Percentiles rank a stretch among this genome's conserved stretches.
These are phyloP conservation scores for Lithophane leautieri DNA, from an alignment of 2,888 invertebrate genomes.

Conservation along the genomic window DNA sequence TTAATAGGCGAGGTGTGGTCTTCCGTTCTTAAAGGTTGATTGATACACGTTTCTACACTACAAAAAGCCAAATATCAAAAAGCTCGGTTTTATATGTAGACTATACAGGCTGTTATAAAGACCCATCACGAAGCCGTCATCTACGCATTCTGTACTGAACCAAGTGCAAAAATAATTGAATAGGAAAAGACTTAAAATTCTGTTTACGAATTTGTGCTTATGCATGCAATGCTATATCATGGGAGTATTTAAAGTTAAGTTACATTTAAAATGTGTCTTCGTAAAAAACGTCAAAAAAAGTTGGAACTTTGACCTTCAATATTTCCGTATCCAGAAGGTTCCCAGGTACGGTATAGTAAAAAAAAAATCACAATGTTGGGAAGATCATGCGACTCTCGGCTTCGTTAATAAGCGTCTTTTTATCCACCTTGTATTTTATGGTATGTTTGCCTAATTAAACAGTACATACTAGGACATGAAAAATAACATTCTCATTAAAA, in stretches of 20 bases:
- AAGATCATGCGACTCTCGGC: background rate
- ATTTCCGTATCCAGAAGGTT: background rate
- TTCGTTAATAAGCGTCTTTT: background rate
- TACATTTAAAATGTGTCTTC: too few species aligned
- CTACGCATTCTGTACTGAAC: background rate
- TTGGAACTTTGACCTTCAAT: background rate
- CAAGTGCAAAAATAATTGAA: background rate
- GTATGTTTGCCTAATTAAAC: constrained; percentile 19
- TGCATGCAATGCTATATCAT: background rate
- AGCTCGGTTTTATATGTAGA: background rate
- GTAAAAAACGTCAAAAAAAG: too few species aligned
- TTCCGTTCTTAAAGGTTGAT: constrained; percentile 40
- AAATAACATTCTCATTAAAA: constrained; percentile 50
- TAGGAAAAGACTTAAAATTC: background rate
- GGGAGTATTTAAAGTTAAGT: background rate
- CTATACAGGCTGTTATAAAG: too few species aligned
- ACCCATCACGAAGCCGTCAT: background rate
- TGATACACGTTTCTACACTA: background rate
- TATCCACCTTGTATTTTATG: background rate
- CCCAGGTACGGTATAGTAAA: background rate
- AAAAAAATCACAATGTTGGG: background rate
- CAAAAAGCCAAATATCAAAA: background rate
- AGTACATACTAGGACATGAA: constrained; percentile 30
- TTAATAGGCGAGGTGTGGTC: constrained; percentile 35
- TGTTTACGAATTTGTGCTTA: background rate